Evolutionary conservation across 2,797 vertebrate genomes (phyloP).

Genomic region (Muscicapa comitata): DNA sequence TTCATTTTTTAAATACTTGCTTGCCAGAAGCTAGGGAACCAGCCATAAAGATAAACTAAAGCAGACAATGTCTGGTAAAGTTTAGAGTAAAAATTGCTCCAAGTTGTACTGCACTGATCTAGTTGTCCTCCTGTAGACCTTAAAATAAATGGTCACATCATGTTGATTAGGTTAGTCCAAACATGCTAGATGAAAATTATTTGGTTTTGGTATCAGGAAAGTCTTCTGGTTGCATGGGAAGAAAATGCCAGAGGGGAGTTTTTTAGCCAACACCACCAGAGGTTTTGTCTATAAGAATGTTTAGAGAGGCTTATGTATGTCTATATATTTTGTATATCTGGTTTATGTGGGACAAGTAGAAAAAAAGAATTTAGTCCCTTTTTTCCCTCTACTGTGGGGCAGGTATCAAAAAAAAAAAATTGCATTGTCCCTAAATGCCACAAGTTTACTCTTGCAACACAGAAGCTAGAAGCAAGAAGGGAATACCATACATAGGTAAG

Average conservation of each 20-base stretch:
- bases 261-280: not conserved
- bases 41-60: conserved; percentile 70
- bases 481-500: not conserved
- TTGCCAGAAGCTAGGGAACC: conserved; percentile 73
- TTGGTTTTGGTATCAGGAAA: not conserved
- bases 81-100: conserved; percentile 59
- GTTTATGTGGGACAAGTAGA: not conserved
- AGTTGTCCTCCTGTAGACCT: not conserved
- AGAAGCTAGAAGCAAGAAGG: not conserved
- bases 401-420: not conserved
- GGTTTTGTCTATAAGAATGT: not conserved
- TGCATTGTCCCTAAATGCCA: not conserved
- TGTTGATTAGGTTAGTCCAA: conserved; percentile 38
- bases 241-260: not conserved
- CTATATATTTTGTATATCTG: not conserved
- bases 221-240: not conserved
- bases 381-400: not conserved
- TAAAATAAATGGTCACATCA: conserved; percentile 8
- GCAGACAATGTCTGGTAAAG: conserved; percentile 70
- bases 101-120: conserved; percentile 16
- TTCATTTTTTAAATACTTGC: conserved; percentile 72
- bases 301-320: not conserved
- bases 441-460: not conserved
- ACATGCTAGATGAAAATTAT: not conserved
- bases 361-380: not conserved